A percentile compares a stretch with the other conserved stretches of the same genome.
Evolutionary conservation across 2,113 vertebrate genomes (phyloP).

Genomic region (Rhipidura dahli): DNA sequence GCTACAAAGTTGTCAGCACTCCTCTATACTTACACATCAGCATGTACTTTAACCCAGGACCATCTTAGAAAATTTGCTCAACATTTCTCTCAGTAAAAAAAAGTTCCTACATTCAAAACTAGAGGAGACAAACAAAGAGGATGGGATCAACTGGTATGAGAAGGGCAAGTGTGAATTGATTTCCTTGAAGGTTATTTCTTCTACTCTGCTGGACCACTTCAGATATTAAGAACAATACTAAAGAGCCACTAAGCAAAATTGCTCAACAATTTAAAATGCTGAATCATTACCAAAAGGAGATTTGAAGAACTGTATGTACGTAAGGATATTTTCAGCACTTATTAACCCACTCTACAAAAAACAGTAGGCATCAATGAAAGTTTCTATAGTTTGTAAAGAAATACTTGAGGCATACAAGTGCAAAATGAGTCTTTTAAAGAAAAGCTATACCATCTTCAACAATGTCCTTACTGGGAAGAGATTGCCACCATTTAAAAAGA

Average conservation of each 20-base stretch:
- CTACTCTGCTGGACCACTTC: conserved; percentile 17
- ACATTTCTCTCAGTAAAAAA: background rate
- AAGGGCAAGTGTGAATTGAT: background rate
- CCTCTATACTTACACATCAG: background rate
- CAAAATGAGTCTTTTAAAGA: conserved; percentile 48
- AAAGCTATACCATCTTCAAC: conserved; percentile 61
- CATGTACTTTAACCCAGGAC: background rate
- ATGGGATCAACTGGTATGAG: background rate
- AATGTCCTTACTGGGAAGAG: conserved; percentile 61
- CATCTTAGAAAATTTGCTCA: background rate
- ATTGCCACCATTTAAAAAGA: conserved; percentile 60
- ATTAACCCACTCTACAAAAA: conserved; percentile 18
- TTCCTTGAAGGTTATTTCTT: conserved; percentile 16
- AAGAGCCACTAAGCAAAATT: conserved; percentile 5
- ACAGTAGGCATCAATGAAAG: conserved; percentile 1
- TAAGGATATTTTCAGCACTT: conserved; percentile 15
- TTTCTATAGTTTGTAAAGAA: conserved; percentile 27
- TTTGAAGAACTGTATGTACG: background rate
- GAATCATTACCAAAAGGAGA: background rate
- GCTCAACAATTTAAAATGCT: background rate
- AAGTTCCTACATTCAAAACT: conserved; percentile 1
- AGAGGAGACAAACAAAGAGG: background rate
- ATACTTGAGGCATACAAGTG: conserved; percentile 31
- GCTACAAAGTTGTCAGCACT: background rate
- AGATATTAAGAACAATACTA: conserved; percentile 22